Conservation (phyloP, 2,797 vertebrate species). For the Hypotaenidia okinawae region DNA sequence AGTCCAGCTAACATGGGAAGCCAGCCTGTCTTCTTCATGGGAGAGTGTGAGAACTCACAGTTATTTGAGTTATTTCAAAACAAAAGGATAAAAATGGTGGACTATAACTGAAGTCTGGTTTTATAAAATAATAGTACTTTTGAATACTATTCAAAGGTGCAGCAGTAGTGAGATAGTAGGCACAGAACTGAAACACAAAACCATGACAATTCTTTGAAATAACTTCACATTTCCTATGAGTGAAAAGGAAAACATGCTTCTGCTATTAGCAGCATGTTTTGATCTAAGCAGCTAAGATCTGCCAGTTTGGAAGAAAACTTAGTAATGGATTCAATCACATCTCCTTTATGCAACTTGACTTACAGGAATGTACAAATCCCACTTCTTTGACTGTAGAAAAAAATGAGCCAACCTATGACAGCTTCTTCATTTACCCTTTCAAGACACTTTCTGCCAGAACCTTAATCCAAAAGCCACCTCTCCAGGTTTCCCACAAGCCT, state of each 20-base stretch:
- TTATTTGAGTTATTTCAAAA: neutral
- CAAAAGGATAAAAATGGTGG: neutral
- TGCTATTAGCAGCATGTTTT: neutral
- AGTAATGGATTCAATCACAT: neutral
- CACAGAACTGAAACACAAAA: neutral
- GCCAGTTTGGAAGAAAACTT: neutral
- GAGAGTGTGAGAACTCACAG: neutral
- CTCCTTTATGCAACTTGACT: neutral
- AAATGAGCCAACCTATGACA: neutral
- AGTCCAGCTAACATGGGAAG: neutral
- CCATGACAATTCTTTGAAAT: neutral
- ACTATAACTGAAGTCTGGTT: neutral
- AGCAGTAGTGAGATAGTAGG: neutral
- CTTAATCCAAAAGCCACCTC: constrained; percentile 5
- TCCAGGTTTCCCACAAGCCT: neutral
- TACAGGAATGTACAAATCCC: neutral
- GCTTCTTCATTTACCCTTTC: constrained; percentile 6
- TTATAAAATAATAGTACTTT: neutral
- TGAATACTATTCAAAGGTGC: neutral
- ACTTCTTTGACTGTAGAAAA: neutral
- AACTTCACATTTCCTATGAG: neutral
- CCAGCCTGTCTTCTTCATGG: neutral
- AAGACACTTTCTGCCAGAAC: neutral
- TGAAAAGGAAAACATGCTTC: neutral
- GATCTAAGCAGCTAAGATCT: neutral